Evolutionary conservation across 2,797 vertebrate species (phyloP), one percentile per base, ranked within the genome.

Genomic region (Falco naumanni): DNA sequence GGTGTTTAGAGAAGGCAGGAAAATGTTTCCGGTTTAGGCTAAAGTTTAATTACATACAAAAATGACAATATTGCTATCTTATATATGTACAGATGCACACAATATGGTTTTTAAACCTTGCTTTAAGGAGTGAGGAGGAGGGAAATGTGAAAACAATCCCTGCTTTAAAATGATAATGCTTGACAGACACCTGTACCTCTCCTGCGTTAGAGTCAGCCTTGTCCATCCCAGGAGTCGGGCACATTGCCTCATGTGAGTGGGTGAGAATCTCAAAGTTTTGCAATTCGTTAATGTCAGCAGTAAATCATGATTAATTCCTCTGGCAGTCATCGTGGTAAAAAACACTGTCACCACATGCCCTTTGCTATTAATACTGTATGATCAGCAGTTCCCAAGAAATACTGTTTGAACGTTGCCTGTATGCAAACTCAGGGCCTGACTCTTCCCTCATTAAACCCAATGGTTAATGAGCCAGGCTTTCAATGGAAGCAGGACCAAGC

Each of bases 241-340:
- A 45, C 68, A 3, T 65, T 91, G 89, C 94, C 96, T 96, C 78
- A 71, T 93, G 78, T 2, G 41, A 96, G 94, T 53, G 53, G 81
- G 70, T 77, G 64, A 88, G 91, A 89, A 96, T 81, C 76, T 60
- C 64, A 54, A n/a, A 54, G 89, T 80, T 93, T 81, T 93, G 79
- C 85, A 95, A 24, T 69, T 88, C 56, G 24, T 93, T 71, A 45
- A 61, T 89, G 45, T 57, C 93, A 72, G 92, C 95, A 92, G 75
- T 94, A 92, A 90, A 83, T 94, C 94, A 56, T 96, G 77, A 92
- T 96, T 97, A 95, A 87, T 95, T 96, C 96, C 70, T 26, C 80
- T 66, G 89, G 96, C 95, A 96, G 60, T 13, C 96, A 37, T n/a
- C 10, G 0, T 33, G 88, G 81, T 85, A 51, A 82, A 22, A 75